Evolutionary conservation across 1,140 invertebrate species (phyloP).

Genomic region (Drosophila nigromelanica): DNA sequence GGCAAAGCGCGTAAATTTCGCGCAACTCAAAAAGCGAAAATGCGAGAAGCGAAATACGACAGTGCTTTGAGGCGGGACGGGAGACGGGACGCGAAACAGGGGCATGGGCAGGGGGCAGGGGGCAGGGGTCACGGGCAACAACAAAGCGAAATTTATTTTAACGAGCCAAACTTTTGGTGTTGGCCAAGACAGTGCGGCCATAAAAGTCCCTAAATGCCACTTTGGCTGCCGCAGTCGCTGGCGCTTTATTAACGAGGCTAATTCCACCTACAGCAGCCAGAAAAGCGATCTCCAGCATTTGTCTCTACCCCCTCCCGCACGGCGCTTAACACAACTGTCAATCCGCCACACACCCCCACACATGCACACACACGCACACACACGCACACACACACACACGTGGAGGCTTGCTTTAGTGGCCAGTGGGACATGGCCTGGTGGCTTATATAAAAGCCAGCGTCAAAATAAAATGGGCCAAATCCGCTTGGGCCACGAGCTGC

Average conservation of each 20-base stretch:
- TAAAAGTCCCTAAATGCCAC: conserved; percentile 72
- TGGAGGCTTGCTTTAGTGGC: neutral
- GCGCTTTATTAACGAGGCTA: conserved; percentile 74
- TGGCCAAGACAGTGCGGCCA: conserved; percentile 39
- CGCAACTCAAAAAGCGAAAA: conserved; percentile 23
- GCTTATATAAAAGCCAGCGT: conserved; percentile 53
- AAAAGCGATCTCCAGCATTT: conserved; percentile 19
- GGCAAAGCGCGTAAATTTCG: conserved; percentile 46
- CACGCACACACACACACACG: conserved; percentile 1
- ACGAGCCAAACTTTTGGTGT: conserved; percentile 71
- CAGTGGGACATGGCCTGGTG: conserved; percentile 33
- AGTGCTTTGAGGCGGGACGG: no score
- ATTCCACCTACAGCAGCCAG: conserved; percentile 51
- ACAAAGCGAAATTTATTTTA: conserved; percentile 72
- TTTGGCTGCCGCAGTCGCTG: conserved; percentile 64
- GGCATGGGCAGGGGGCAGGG: neutral
- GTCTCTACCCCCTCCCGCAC: neutral
- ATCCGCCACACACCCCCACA: conserved; percentile 1
- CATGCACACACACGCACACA: conserved; percentile 1
- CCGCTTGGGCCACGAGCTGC: conserved; percentile 43
- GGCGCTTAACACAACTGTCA: conserved; percentile 25
- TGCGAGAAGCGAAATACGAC: neutral
- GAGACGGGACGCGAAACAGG: neutral
- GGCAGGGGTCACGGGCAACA: neutral
- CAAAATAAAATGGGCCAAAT: conserved; percentile 58